Percentiles rank a stretch among this genome's conserved stretches.
Evolutionary conservation across 2,888 invertebrate species (phyloP).

Genomic region (Leptopilina drosophilae): DNA sequence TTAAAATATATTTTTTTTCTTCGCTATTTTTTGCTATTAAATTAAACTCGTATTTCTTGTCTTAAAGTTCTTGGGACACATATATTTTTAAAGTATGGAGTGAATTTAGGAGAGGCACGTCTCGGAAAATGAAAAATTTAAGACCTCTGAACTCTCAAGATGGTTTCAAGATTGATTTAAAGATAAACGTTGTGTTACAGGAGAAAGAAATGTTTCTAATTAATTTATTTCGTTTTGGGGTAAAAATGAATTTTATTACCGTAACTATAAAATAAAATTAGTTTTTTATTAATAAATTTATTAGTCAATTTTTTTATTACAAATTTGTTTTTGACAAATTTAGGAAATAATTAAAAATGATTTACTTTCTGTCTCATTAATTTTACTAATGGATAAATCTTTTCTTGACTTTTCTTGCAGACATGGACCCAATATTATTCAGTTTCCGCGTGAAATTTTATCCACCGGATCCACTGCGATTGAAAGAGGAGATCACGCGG

Average conservation of each 20-base stretch:
- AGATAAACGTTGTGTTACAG: too few species aligned
- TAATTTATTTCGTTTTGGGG: too few species aligned
- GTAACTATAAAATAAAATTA: too few species aligned
- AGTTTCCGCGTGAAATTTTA: slow-evolving; percentile 99
- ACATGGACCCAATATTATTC: slow-evolving; percentile 93
- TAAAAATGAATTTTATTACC: too few species aligned
- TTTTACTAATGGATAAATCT: background rate
- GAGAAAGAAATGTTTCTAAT: too few species aligned
- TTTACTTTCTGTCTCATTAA: too few species aligned
- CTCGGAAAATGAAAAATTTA: slow-evolving; percentile 1
- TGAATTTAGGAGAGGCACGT: slow-evolving; percentile 10
- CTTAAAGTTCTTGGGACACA: background rate
- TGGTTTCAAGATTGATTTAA: too few species aligned
- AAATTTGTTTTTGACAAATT: too few species aligned
- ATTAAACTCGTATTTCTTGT: slow-evolving; percentile 6
- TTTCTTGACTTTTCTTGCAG: slow-evolving; percentile 78
- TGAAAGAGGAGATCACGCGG: slow-evolving; percentile 96
- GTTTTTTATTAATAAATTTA: too few species aligned
- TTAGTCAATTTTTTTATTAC: too few species aligned
- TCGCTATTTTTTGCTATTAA: background rate
- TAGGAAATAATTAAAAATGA: too few species aligned
- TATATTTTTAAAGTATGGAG: background rate
- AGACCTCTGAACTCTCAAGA: background rate
- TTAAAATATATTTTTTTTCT: too few species aligned
- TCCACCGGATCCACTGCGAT: slow-evolving; percentile 94